These are phyloP conservation scores for Neoitamus cyanurus DNA, from an alignment of 2,888 invertebrate species.

Conservation along the genomic window DNA sequence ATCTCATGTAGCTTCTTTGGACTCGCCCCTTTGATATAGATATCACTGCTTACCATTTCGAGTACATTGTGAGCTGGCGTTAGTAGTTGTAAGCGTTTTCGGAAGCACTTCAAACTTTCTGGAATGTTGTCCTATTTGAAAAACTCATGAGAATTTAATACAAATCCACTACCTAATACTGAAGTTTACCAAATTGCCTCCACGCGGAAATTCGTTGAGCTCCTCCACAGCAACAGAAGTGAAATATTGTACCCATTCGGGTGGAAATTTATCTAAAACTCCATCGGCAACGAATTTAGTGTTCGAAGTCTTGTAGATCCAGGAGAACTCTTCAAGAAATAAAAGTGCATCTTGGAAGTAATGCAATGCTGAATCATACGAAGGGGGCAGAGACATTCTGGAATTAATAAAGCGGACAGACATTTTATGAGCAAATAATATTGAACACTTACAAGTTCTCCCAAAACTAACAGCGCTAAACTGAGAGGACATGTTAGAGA, in stretches of 20 bases:
- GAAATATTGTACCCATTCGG: conserved; percentile 68
- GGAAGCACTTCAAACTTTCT: conserved; percentile 63
- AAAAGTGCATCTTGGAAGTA: conserved; percentile 71
- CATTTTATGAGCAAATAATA: neutral
- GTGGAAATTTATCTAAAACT: conserved; percentile 69
- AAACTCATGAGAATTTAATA: neutral
- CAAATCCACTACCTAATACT: neutral
- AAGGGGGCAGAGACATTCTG: conserved; percentile 63
- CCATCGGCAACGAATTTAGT: conserved; percentile 72
- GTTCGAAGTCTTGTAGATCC: conserved; percentile 75
- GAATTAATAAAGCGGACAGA: neutral
- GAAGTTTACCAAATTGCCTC: neutral
- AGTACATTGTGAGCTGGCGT: conserved; percentile 51
- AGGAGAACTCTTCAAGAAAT: conserved; percentile 72
- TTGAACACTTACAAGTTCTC: no score
- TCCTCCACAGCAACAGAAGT: conserved; percentile 63
- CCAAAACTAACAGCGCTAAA: neutral
- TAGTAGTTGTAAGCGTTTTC: conserved; percentile 57
- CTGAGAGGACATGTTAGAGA: no score
- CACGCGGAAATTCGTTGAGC: conserved; percentile 67
- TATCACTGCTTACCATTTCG: conserved; percentile 51
- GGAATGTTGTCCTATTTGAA: conserved; percentile 63
- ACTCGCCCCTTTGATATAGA: conserved; percentile 65
- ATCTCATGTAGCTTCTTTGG: conserved; percentile 81
- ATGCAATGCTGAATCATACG: conserved; percentile 57